Evolutionary conservation across 2,888 invertebrate species (phyloP), one percentile per base, ranked within the genome.

Genomic region (Leistus spinibarbis): DNA sequence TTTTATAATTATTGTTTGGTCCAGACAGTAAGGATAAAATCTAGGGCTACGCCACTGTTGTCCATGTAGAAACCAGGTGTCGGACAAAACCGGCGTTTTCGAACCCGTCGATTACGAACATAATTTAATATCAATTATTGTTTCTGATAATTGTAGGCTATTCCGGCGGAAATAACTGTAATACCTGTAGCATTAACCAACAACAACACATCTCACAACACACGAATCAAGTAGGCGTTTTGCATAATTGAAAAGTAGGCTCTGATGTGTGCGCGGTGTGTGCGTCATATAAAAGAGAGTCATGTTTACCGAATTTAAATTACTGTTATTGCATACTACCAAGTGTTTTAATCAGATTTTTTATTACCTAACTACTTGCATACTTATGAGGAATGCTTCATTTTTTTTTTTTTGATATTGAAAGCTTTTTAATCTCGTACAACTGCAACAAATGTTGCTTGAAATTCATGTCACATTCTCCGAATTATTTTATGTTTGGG

Each of bases 41-140:
- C 13, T 40, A 40, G 40, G 13, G 40, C 3, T 40, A 67, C 67
- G 67, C 19, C 67, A 67, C 67, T 67, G 67, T 0, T 60, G 13
- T 60, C 4, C 4, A 22, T 19, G 22, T 60, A 22, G 22, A 20
- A 60, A 60, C 27, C 19, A 53, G 23, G 64, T 65, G 71, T 64
- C 53, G 64, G 54, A 71, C 57, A 16, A 66, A 63, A 54, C 65
- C 66, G n/a, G 40, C 53, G 66, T 22, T 66, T 73, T 3, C 40
- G 40, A 57, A 57, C 19, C 23, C 66, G 24, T 54, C 57, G 56
- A 71, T 71, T 71, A 71, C 40, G 27, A 40, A 23, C 66, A 20
- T 73, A 66, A 73, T 70, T 70, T 70, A 70, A 62, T 70, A 73
- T 73, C 73, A 73, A 73, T 73, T 73, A 66, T 22, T n/a, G 13